phyloP scores from a whole-genome alignment of 2,888 invertebrate species.

The Ommatoiulus sabulosus region DNA sequence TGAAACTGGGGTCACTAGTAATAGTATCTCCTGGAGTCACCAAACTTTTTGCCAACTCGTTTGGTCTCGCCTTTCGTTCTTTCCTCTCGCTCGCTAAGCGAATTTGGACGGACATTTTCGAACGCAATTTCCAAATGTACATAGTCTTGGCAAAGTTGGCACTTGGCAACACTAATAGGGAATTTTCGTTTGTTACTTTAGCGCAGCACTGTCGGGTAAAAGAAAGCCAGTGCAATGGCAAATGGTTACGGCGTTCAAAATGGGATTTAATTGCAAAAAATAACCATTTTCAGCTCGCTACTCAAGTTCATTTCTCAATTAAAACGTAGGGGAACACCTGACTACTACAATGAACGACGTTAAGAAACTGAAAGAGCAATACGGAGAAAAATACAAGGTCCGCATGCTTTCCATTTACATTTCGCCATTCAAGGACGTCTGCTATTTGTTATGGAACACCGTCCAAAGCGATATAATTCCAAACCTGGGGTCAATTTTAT shows the following conservation, averaged over 20 bases:
- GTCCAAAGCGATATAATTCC: background rate
- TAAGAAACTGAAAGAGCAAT: constrained; percentile 45
- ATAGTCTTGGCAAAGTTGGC: too few species aligned
- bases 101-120: constrained; percentile 64
- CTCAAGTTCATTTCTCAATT: background rate
- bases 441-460: constrained; percentile 7
- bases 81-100: constrained; percentile 64
- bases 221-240: background rate
- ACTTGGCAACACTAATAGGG: too few species aligned
- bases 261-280: background rate
- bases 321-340: background rate
- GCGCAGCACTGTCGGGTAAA: background rate
- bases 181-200: background rate
- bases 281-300: background rate
- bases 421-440: background rate
- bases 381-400: constrained; percentile 18
- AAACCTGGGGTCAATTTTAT: background rate
- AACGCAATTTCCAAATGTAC: background rate
- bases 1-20: constrained; percentile 83
- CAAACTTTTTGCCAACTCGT: constrained; percentile 70
- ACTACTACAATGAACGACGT: background rate
- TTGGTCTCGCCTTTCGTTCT: constrained; percentile 65
- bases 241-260: background rate
- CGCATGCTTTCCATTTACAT: background rate
- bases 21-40: constrained; percentile 89